These are phyloP conservation scores for Ornithoptera alexandrae DNA, from an alignment of 2,888 invertebrate genomes.

Conservation along the genomic window DNA sequence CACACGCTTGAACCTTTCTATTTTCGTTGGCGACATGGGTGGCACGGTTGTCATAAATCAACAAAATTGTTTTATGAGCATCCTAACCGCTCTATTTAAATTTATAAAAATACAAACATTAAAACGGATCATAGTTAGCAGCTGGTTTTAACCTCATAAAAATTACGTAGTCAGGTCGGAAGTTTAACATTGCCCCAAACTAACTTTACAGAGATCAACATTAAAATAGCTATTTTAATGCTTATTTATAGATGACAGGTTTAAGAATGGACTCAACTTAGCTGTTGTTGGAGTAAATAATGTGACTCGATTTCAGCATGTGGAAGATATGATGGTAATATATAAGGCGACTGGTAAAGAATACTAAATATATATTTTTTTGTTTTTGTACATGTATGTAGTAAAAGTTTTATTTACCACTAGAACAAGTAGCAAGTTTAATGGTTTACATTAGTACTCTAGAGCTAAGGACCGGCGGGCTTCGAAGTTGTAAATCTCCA, in stretches of 20 bases:
- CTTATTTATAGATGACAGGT: no score
- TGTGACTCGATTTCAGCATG: no score
- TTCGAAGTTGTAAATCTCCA: slow-evolving; percentile 28
- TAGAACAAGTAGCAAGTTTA: slow-evolving; percentile 16
- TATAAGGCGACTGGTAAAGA: no score
- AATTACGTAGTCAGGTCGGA: not conserved
- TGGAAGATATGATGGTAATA: no score
- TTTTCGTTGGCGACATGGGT: slow-evolving; percentile 42
- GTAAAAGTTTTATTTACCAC: slow-evolving; percentile 11
- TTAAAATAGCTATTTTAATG: no score
- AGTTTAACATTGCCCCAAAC: not conserved
- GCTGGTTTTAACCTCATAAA: slow-evolving; percentile 7
- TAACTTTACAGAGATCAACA: no score
- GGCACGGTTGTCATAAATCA: slow-evolving; percentile 45
- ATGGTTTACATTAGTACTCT: slow-evolving; percentile 21
- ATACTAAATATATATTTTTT: no score
- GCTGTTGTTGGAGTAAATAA: no score
- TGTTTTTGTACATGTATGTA: not conserved
- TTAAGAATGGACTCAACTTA: no score
- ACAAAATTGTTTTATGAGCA: slow-evolving; percentile 30
- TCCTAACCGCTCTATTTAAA: slow-evolving; percentile 26
- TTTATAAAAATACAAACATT: slow-evolving; percentile 23
- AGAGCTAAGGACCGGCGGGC: slow-evolving; percentile 14
- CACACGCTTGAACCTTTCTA: slow-evolving; percentile 34
- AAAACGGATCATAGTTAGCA: slow-evolving; percentile 15